Percentiles rank a stretch among this genome's conserved stretches.
phyloP scores from a whole-genome alignment of 2,797 vertebrate genomes.

The Mionectes olivaceus region DNA sequence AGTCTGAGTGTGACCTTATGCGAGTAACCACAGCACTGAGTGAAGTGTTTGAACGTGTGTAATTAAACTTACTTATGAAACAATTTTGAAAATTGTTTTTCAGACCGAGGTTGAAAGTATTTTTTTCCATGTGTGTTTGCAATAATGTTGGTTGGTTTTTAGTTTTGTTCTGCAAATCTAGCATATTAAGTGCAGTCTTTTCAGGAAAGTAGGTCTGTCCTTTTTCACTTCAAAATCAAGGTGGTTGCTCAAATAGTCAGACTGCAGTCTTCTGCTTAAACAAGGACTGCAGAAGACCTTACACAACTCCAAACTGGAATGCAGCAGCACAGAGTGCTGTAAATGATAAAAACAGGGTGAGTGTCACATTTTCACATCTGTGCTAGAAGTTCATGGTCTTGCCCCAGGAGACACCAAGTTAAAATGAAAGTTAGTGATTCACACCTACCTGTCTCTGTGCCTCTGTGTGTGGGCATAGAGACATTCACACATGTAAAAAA shows the following conservation, averaged over 20 bases:
- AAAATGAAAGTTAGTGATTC: background rate
- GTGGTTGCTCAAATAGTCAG: background rate
- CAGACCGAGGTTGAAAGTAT: background rate
- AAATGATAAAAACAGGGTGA: background rate
- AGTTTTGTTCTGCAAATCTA: background rate
- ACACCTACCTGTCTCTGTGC: background rate
- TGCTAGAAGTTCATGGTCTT: background rate
- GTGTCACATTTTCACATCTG: background rate
- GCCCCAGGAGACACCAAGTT: background rate
- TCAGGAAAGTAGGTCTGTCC: background rate
- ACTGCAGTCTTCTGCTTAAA: background rate
- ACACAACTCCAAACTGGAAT: rapidly evolving
- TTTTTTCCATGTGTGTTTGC: background rate
- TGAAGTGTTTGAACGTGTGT: rapidly evolving
- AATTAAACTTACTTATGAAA: conserved; percentile 13
- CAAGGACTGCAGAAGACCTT: background rate
- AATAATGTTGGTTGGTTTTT: rapidly evolving
- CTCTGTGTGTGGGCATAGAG: background rate
- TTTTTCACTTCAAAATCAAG: background rate
- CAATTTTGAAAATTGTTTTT: background rate
- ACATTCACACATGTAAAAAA: rapidly evolving
- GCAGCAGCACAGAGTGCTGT: background rate
- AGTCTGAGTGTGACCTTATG: background rate
- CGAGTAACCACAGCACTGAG: background rate
- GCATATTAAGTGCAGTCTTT: background rate